Evolutionary conservation across 2,113 vertebrate species (phyloP), one percentile per base, ranked within the genome.

Genomic region (Rhodinocichla rosea): DNA sequence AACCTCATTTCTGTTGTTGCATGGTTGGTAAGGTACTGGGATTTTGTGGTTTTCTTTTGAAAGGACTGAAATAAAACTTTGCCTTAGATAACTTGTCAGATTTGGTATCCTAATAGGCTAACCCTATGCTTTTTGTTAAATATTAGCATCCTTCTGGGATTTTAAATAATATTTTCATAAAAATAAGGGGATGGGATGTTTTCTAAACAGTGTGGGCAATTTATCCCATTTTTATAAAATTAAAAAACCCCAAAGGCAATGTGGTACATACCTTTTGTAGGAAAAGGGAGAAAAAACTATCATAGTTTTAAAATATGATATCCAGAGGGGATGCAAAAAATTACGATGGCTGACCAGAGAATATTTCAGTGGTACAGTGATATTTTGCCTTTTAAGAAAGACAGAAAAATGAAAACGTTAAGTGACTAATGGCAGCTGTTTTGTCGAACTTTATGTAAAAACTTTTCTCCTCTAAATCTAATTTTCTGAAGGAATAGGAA

Each of bases 1-100:
- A 79, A 21, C 35, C 23, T 64, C 24, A 8, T 59, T 91, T 85
- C 56, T 26, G 0, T 80, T 85, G 60, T 27, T 76, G 45, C 10
- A 2, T 33, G 27, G 45, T 76, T 85, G 81, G 42, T 83, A 37
- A 55, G 37, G 77, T 82, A 6, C 49, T 87, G 89, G 27, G 32
- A 22, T 85, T 91, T 85, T 22, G 3, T 62, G 59, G 76, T 95
- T 95, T 96, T 69, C 50, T 71, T 91, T 62, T 91, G 59, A 89
- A 87, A 63, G 1, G 3, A 76, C 67, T 79, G 37, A 64, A 94
- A 30, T 79, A 65, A 78, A 37, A 24, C 28, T 82, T 92, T 87
- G n/a, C 87, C 45, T 69, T 68, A 69, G 33, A 35, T 81, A 87
- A 56, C 8, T 3, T 57, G 59, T 94, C 63, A 65, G 70, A 59